These are phyloP conservation scores for Brachionichthys hirsutus DNA, from an alignment of 2,113 vertebrate genomes.

Conservation along the genomic window DNA sequence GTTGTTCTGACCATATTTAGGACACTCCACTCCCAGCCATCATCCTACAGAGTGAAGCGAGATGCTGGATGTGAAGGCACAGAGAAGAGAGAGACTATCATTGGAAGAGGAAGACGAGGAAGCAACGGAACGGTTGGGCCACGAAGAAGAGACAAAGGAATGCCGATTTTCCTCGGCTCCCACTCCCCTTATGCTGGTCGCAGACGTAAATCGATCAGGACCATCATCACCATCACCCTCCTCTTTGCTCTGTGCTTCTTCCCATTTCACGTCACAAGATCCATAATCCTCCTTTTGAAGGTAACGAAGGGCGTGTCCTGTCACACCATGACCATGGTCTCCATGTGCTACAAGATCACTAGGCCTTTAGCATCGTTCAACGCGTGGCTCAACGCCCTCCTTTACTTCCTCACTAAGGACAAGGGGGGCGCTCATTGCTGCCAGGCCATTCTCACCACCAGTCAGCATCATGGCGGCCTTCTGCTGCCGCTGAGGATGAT, in stretches of 20 bases:
- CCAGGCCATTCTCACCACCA: constrained; percentile 38
- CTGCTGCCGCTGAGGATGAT: constrained; percentile 68
- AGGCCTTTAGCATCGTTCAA: constrained; percentile 83
- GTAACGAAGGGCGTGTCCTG: constrained; percentile 74
- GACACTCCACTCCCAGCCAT: constrained; percentile 71
- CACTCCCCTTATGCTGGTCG: constrained; percentile 74
- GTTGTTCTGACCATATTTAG: constrained; percentile 81
- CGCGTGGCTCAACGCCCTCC: constrained; percentile 83
- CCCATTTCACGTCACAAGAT: constrained; percentile 83
- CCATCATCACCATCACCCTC: constrained; percentile 83
- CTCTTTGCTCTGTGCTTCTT: constrained; percentile 83
- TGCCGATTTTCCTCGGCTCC: constrained; percentile 60
- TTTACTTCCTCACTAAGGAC: constrained; percentile 85
- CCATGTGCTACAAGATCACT: constrained; percentile 85
- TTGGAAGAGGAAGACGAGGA: constrained; percentile 29
- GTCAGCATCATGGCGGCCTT: constrained; percentile 51
- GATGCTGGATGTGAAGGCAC: not conserved
- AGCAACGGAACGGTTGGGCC: constrained; percentile 29
- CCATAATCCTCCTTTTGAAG: constrained; percentile 80
- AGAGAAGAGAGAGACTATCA: not conserved
- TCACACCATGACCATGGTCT: constrained; percentile 78
- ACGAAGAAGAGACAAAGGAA: constrained; percentile 36
- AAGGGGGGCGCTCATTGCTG: constrained; percentile 73
- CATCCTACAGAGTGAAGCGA: constrained; percentile 13
- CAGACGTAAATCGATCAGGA: constrained; percentile 82